Evolutionary conservation across 2,797 vertebrate species (phyloP), one percentile per base, ranked within the genome.

Genomic region (Glossophaga mutica): DNA sequence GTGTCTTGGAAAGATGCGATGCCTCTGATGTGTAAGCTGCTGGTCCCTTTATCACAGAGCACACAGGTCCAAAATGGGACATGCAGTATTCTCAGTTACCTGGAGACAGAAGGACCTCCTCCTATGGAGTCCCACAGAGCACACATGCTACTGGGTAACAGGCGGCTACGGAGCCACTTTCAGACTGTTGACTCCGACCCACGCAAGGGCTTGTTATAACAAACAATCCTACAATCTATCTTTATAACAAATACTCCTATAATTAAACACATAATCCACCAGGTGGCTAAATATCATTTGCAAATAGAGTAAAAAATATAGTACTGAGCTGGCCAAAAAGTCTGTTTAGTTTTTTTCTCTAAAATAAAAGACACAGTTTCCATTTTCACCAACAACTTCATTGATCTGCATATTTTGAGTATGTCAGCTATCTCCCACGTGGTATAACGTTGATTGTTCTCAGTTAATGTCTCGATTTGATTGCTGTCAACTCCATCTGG

Each of bases 181-280:
- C 77, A 91, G 68, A 83, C 10, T 59, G 73, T 21, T 65, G 73
- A 90, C 10, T 90, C 24, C 29, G 32, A 39, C 29, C 42, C 14
- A 87, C 2, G 34, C 32, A 71, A 88, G 65, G 29, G 55, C 74
- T 74, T 90, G 50, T 39, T 81, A 78, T 62, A 81, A 92, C 71
- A 87, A 42, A 79, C n/a, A 79, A 50, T 46, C 74, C 50, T 77
- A 32, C 12, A 68, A 22, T 55, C 65, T 55, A 83, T 24, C 90
- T 94, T 67, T 88, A 87, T 32, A 78, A 79, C 52, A 93, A 87
- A 87, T 73, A 90, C 70, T 46, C 32, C 73, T 52, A 62, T 39
- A 67, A 73, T 77, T 90, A 86, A 87, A 82, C 26, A 94, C 24
- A 74, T 62, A 90, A 82, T 78, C 16, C 19, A 87, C 79, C 92